phyloP scores from a whole-genome alignment of 2,113 vertebrate genomes.

The Porphyrio hochstetteri region DNA sequence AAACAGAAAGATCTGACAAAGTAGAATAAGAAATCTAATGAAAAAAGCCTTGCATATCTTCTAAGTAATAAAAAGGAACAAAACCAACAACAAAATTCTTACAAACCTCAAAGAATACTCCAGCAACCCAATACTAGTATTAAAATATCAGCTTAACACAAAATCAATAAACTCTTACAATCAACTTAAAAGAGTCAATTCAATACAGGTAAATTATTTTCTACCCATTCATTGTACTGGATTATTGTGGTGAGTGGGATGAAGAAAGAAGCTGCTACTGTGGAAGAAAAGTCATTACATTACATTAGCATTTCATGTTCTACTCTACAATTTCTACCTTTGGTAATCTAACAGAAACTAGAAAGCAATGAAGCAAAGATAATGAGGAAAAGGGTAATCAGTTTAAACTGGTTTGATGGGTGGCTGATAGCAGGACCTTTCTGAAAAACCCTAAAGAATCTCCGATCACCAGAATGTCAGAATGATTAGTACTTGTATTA shows the following conservation, averaged over 20 bases:
- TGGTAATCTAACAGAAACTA: not conserved
- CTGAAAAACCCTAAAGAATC: not conserved
- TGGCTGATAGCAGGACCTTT: not conserved
- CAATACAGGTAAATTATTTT: not conserved
- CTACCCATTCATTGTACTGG: not conserved
- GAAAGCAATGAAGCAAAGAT: not conserved
- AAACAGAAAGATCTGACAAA: not conserved
- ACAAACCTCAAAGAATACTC: not conserved
- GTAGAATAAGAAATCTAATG: not conserved
- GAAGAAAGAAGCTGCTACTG: not conserved
- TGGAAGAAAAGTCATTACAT: not conserved
- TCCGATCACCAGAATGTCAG: not conserved
- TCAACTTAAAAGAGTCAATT: not conserved
- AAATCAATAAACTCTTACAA: conserved; percentile 25
- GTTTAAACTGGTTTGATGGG: not conserved
- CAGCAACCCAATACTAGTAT: not conserved
- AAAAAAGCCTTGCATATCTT: not conserved
- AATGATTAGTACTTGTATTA: not conserved
- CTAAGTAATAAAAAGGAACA: not conserved
- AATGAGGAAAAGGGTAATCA: not conserved
- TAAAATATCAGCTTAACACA: conserved; percentile 14
- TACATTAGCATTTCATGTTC: not conserved
- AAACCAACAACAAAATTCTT: not conserved
- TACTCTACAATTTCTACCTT: not conserved
- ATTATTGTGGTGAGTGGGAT: not conserved